Percentiles rank a stretch among this genome's conserved stretches.
Conservation (phyloP, 2,797 vertebrate species). For the Clarias pachynema region DNA sequence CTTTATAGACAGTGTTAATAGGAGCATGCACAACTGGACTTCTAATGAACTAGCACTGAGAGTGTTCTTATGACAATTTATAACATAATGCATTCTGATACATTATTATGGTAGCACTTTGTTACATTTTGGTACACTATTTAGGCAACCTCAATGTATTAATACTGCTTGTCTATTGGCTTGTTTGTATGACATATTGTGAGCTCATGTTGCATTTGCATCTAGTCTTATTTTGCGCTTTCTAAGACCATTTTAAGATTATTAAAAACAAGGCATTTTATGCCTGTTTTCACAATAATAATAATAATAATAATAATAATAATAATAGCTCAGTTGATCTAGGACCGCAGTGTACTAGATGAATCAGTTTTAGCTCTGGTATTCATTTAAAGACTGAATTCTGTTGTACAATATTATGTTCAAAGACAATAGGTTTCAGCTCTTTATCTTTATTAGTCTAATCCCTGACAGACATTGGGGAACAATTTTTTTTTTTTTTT, state of each 20-base stretch:
- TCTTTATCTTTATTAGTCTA: conserved; percentile 4
- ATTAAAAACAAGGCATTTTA: too few relatives aligned
- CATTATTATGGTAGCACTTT: neutral
- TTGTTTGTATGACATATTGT: neutral
- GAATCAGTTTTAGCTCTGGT: too few relatives aligned
- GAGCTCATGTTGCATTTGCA: too few relatives aligned
- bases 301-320: too few relatives aligned
- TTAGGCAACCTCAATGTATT: neutral
- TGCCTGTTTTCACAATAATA: too few relatives aligned
- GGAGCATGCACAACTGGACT: neutral
- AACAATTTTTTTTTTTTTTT: neutral
- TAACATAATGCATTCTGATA: neutral
- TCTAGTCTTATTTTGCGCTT: too few relatives aligned
- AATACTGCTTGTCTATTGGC: neutral
- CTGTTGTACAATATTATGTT: neutral
- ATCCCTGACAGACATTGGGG: neutral
- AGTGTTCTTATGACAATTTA: neutral
- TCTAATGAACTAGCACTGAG: neutral
- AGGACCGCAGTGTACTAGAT: too few relatives aligned
- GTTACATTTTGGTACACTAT: too few relatives aligned
- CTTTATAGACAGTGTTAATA: neutral
- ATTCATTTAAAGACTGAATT: too few relatives aligned
- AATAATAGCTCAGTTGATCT: too few relatives aligned
- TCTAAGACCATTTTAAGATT: too few relatives aligned
- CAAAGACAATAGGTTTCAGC: neutral